phyloP scores from a whole-genome alignment of 1,140 invertebrate genomes.

The Drosophila busckii region DNA sequence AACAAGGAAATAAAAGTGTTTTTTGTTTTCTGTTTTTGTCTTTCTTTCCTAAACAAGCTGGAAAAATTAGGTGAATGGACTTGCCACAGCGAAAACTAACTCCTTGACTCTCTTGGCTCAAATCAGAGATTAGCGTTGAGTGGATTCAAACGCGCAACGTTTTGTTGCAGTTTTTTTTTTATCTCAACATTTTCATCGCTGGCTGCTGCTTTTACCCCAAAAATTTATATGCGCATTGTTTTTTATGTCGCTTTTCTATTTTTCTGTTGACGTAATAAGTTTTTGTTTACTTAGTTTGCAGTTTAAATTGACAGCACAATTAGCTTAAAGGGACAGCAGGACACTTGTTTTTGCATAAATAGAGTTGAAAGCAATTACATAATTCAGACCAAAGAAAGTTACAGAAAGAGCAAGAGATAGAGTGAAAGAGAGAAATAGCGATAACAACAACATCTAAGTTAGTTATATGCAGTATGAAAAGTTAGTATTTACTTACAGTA shows the following conservation, averaged over 20 bases:
- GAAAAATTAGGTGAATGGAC: slow-evolving; percentile 67
- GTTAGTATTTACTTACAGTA: no score
- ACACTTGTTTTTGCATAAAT: no score
- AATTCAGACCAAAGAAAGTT: slow-evolving; percentile 15
- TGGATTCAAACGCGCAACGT: slow-evolving; percentile 19
- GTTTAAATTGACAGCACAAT: slow-evolving; percentile 52
- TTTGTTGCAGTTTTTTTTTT: slow-evolving; percentile 39
- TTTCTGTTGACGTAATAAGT: slow-evolving; percentile 25
- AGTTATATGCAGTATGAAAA: no score
- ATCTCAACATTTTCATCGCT: slow-evolving; percentile 48
- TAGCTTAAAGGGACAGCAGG: slow-evolving; percentile 41
- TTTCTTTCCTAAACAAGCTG: slow-evolving; percentile 20
- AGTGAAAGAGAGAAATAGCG: no score
- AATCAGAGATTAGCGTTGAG: slow-evolving; percentile 47
- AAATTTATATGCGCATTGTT: slow-evolving; percentile 32
- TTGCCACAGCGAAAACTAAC: slow-evolving; percentile 28
- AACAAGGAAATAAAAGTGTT: slow-evolving; percentile 69
- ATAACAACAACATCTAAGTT: slow-evolving; percentile 1
- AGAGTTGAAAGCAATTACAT: no score
- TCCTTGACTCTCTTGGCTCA: slow-evolving; percentile 13
- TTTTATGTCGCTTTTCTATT: slow-evolving; percentile 20
- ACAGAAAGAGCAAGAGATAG: slow-evolving; percentile 6
- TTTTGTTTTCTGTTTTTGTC: slow-evolving; percentile 9
- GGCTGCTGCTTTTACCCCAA: slow-evolving; percentile 22
- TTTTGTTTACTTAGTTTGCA: slow-evolving; percentile 13